phyloP scores from a whole-genome alignment of 2,888 invertebrate genomes.

The Pedicia rivosa region DNA sequence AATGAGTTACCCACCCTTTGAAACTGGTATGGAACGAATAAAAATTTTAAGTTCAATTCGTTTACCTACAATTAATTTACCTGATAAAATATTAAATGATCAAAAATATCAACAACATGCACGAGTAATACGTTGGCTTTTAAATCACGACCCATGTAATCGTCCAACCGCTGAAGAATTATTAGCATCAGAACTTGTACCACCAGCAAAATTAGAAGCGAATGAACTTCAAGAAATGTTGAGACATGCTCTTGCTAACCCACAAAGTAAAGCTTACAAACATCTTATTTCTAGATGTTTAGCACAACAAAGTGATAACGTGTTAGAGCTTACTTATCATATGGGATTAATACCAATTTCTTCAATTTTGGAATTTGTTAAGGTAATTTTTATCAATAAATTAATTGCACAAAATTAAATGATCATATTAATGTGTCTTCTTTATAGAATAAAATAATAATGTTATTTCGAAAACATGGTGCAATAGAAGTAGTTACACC shows the following conservation, averaged over 20 bases:
- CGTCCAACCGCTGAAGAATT: slow-evolving; percentile 79
- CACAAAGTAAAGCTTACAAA: slow-evolving; percentile 64
- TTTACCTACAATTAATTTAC: slow-evolving; percentile 44
- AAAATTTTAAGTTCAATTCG: slow-evolving; percentile 53
- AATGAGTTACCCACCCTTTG: slow-evolving; percentile 62
- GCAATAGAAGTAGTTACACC: slow-evolving; percentile 67
- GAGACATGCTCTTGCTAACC: slow-evolving; percentile 63
- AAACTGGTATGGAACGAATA: slow-evolving; percentile 71
- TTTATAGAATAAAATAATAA: slow-evolving; percentile 25
- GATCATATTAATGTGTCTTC: background rate
- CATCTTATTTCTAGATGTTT: slow-evolving; percentile 38
- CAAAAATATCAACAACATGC: slow-evolving; percentile 3
- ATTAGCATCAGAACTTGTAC: slow-evolving; percentile 64
- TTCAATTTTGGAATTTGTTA: slow-evolving; percentile 28
- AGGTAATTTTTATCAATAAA: slow-evolving; percentile 10
- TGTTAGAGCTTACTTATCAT: slow-evolving; percentile 64
- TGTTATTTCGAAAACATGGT: slow-evolving; percentile 60
- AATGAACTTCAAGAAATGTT: slow-evolving; percentile 69
- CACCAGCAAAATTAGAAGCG: slow-evolving; percentile 74
- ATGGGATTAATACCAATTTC: slow-evolving; percentile 35
- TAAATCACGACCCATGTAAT: slow-evolving; percentile 68
- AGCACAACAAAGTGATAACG: slow-evolving; percentile 27
- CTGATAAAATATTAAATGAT: slow-evolving; percentile 37
- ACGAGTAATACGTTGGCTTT: slow-evolving; percentile 49
- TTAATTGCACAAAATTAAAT: background rate